phyloP scores from a whole-genome alignment of 2,797 vertebrate genomes.

The Molossus alvarezi region DNA sequence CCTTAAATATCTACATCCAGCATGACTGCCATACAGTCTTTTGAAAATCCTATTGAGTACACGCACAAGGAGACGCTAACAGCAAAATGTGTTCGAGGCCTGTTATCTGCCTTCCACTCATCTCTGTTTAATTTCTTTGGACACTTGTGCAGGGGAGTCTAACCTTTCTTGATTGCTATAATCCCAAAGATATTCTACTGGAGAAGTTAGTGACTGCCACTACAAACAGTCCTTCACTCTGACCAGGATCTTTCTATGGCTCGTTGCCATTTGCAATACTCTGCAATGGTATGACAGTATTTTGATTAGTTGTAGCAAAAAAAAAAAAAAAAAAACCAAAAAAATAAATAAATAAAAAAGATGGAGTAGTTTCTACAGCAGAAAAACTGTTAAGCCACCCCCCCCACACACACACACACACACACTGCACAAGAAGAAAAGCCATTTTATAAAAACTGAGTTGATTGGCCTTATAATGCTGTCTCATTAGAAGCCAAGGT shows the following conservation, averaged over 20 bases:
- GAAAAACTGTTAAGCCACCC: neutral
- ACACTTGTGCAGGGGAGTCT: neutral
- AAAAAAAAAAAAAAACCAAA: neutral
- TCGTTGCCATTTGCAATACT: neutral
- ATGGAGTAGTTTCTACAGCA: neutral
- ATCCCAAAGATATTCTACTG: neutral
- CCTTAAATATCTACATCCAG: neutral
- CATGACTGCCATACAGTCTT: neutral
- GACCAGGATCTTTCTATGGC: neutral
- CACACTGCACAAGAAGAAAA: neutral
- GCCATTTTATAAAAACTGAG: constrained; percentile 20
- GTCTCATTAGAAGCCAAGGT: constrained; percentile 27
- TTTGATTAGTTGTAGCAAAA: constrained; percentile 8
- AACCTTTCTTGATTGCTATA: neutral
- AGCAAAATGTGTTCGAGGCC: neutral
- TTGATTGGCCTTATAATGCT: neutral
- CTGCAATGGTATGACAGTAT: neutral
- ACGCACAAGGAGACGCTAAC: neutral
- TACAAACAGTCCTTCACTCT: neutral
- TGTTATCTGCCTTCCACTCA: neutral
- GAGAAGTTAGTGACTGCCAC: neutral
- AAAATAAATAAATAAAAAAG: neutral
- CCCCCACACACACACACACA: no score
- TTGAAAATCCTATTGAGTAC: neutral
- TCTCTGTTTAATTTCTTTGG: neutral